phyloP scores from a whole-genome alignment of 2,888 invertebrate genomes.

The Flabesymbios commensalis region DNA sequence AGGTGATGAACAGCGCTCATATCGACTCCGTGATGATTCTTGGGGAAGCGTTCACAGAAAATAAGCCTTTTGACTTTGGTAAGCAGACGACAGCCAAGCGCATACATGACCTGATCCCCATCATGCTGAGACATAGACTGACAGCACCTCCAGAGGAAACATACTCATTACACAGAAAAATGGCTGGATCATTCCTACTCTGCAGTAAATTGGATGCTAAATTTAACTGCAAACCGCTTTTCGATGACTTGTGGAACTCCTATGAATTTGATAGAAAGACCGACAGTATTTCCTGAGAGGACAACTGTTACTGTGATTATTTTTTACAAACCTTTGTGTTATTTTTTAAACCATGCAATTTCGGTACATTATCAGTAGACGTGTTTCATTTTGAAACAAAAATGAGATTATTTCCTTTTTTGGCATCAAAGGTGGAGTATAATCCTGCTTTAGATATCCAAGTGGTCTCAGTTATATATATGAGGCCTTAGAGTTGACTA shows the following conservation, averaged over 20 bases:
- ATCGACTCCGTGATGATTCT: slow-evolving; percentile 95
- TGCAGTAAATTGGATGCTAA: slow-evolving; percentile 76
- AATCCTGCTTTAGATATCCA: no score
- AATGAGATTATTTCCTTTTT: no score
- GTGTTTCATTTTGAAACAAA: no score
- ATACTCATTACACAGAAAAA: slow-evolving; percentile 94
- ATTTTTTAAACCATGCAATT: no score
- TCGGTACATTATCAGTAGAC: no score
- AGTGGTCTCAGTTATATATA: no score
- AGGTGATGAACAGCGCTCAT: slow-evolving; percentile 93
- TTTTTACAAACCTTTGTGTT: no score
- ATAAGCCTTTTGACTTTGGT: slow-evolving; percentile 85
- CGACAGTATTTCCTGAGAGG: background rate
- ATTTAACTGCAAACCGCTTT: slow-evolving; percentile 26
- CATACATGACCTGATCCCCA: slow-evolving; percentile 83
- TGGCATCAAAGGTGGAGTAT: no score
- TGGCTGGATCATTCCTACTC: slow-evolving; percentile 91
- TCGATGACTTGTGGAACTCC: slow-evolving; percentile 15
- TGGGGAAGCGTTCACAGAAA: slow-evolving; percentile 86
- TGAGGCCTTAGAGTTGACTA: no score
- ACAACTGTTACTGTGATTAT: no score
- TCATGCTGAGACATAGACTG: slow-evolving; percentile 89
- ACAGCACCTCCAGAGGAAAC: slow-evolving; percentile 98
- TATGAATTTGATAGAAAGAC: background rate
- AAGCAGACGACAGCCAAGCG: slow-evolving; percentile 78